Conservation (phyloP, 2,888 invertebrate genomes). For the Diarsia brunnea region DNA sequence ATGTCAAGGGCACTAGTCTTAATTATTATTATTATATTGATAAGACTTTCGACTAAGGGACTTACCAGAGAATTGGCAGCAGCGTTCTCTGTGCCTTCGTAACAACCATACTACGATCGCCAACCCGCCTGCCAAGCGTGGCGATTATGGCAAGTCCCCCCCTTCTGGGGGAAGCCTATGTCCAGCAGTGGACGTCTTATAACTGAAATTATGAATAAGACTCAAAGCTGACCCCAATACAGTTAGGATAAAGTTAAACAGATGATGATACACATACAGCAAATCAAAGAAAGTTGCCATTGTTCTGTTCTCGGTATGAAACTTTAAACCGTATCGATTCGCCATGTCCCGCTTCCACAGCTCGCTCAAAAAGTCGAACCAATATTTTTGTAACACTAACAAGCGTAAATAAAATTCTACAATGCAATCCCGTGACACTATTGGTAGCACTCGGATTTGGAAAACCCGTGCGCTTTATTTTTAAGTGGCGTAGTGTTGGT, state of each 20-base stretch:
- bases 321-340: slow-evolving; percentile 47
- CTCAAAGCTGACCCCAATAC: no score
- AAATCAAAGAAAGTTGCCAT: slow-evolving; percentile 27
- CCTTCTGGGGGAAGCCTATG: no score
- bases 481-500: slow-evolving; percentile 20
- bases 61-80: no score
- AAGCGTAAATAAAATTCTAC: slow-evolving; percentile 29
- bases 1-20: not conserved
- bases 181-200: no score
- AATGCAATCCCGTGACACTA: slow-evolving; percentile 6
- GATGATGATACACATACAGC: not conserved
- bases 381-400: slow-evolving; percentile 39
- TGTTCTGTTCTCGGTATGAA: slow-evolving; percentile 5
- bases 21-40: no score
- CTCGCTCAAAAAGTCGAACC: slow-evolving; percentile 10
- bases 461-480: slow-evolving; percentile 8
- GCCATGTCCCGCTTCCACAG: slow-evolving; percentile 8
- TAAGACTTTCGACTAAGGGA: no score
- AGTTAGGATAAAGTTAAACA: no score
- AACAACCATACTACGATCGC: no score
- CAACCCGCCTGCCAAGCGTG: no score
- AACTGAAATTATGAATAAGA: no score
- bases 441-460: slow-evolving; percentile 20
- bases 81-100: no score
- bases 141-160: no score